These are phyloP conservation scores for Calypte anna DNA, from an alignment of 2,113 vertebrate genomes.

Conservation along the genomic window DNA sequence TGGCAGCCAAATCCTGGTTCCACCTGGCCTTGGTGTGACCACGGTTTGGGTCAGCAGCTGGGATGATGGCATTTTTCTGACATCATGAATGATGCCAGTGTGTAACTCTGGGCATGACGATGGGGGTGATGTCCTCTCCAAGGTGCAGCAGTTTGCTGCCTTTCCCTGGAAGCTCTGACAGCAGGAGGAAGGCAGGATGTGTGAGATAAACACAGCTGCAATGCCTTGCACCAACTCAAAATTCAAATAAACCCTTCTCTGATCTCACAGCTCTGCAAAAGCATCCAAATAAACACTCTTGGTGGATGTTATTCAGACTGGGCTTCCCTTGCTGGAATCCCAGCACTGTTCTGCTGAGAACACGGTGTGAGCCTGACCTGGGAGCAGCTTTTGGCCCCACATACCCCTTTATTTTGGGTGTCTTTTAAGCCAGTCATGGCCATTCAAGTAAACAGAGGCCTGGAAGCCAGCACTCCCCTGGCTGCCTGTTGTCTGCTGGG, in stretches of 20 bases:
- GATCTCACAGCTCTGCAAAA: not conserved
- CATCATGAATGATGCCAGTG: not conserved
- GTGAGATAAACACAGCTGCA: conserved; percentile 67
- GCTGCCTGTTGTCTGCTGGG: not conserved
- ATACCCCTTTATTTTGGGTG: not conserved
- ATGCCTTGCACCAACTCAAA: conserved; percentile 20
- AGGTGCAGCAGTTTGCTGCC: conserved; percentile 21
- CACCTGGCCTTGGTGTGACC: not conserved
- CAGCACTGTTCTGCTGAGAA: not conserved
- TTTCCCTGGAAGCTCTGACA: conserved; percentile 8
- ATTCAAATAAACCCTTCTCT: conserved; percentile 9
- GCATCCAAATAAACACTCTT: conserved; percentile 41
- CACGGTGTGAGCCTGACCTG: not conserved
- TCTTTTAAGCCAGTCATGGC: not conserved
- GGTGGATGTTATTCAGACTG: not conserved
- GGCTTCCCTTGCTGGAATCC: conserved; percentile 11
- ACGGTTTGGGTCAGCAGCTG: not conserved
- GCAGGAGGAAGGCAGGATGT: conserved; percentile 43
- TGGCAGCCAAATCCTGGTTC: not conserved
- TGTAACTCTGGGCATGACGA: not conserved
- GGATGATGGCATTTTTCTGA: not conserved
- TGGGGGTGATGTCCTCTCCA: rapidly evolving
- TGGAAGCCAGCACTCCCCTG: not conserved
- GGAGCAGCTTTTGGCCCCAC: not conserved
- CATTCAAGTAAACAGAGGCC: conserved; percentile 2